Percentiles rank a stretch among this genome's conserved stretches.
These are phyloP conservation scores for Daktulosphaira vitifoliae DNA, from an alignment of 1,140 invertebrate genomes.

Conservation along the genomic window DNA sequence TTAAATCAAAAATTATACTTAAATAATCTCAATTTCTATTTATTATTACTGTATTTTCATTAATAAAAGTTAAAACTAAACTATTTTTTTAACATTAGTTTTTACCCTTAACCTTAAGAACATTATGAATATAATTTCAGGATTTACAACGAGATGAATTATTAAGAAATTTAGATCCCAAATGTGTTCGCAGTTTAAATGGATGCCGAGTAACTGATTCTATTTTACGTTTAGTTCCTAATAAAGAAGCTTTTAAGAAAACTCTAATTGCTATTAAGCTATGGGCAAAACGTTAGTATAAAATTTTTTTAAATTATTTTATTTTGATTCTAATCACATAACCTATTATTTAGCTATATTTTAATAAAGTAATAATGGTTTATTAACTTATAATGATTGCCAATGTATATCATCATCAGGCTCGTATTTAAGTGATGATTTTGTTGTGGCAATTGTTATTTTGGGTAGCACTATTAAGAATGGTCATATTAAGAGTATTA, in stretches of 20 bases:
- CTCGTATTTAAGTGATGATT: too few relatives aligned
- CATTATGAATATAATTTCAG: slow-evolving; percentile 45
- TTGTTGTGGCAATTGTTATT: too few relatives aligned
- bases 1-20: too few relatives aligned
- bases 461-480: too few relatives aligned
- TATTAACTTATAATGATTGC: background rate
- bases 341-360: background rate
- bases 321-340: background rate
- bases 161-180: slow-evolving; percentile 89
- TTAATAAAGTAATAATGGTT: background rate
- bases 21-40: too few relatives aligned
- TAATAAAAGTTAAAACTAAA: too few relatives aligned
- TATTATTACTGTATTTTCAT: too few relatives aligned
- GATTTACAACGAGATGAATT: slow-evolving; percentile 79
- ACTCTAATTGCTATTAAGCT: slow-evolving; percentile 93
- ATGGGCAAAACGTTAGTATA: slow-evolving; percentile 90
- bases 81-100: too few relatives aligned
- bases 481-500: too few relatives aligned
- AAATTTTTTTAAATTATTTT: slow-evolving; percentile 53
- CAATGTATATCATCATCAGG: background rate
- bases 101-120: too few relatives aligned
- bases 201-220: slow-evolving; percentile 97
- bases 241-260: slow-evolving; percentile 86
- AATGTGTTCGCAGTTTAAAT: slow-evolving; percentile 93
- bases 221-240: slow-evolving; percentile 89